A percentile compares a stretch with the other conserved stretches of the same genome.
phyloP scores from a whole-genome alignment of 2,113 vertebrate species.

The Lepisosteus osseus region DNA sequence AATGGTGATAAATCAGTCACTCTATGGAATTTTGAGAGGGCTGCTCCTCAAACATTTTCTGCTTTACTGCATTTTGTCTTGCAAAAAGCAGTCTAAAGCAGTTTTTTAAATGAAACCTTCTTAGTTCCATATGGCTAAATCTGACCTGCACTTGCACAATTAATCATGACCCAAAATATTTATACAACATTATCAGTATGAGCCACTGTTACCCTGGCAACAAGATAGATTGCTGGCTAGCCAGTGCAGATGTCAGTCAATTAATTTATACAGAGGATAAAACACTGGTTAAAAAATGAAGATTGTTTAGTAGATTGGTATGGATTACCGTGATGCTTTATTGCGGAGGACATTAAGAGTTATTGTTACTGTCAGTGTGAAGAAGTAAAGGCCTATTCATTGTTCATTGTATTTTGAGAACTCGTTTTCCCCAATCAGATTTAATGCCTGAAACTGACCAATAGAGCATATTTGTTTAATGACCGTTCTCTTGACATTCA shows the following conservation, averaged over 20 bases:
- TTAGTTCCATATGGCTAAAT: slow-evolving; percentile 50
- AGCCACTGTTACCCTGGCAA: slow-evolving; percentile 34
- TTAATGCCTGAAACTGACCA: no score
- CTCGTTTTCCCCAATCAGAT: neutral
- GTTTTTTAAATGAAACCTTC: slow-evolving; percentile 41
- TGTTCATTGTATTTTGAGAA: neutral
- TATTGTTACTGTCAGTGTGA: neutral
- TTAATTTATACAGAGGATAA: no score
- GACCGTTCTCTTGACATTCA: no score
- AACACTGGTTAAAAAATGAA: no score
- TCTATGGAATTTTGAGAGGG: no score
- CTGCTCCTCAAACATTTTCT: neutral
- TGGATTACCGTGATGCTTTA: neutral
- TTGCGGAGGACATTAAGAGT: neutral
- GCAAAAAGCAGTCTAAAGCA: no score
- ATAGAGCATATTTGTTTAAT: no score
- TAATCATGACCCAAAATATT: slow-evolving; percentile 63
- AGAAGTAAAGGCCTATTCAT: neutral
- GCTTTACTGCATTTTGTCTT: neutral
- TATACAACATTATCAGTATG: slow-evolving; percentile 47
- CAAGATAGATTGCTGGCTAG: slow-evolving; percentile 32
- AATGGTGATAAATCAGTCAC: no score
- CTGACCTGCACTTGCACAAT: slow-evolving; percentile 54
- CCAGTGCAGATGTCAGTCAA: slow-evolving; percentile 38
- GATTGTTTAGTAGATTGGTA: no score